Evolutionary conservation across 2,113 vertebrate species (phyloP).

Genomic region (Macrotis lagotis): DNA sequence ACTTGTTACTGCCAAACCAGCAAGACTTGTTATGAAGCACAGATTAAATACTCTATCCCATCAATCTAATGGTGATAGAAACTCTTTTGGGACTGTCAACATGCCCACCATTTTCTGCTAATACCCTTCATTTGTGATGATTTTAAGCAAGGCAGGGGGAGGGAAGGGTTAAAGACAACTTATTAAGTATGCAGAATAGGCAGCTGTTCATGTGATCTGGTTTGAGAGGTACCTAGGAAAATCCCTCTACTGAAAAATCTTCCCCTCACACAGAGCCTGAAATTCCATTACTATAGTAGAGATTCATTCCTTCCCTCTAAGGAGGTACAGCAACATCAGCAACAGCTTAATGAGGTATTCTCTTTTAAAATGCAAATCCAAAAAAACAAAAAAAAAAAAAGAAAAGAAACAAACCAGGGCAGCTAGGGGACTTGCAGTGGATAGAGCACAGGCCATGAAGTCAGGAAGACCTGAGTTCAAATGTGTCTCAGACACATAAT

Average conservation of each 20-base stretch:
- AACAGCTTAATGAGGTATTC: background rate
- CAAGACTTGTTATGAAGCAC: background rate
- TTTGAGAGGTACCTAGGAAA: background rate
- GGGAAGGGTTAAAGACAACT: background rate
- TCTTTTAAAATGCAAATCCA: background rate
- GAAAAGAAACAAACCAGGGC: no score
- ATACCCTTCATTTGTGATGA: background rate
- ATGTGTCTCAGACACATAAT: no score
- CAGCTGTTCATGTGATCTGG: background rate
- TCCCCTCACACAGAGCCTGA: background rate
- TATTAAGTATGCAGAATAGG: background rate
- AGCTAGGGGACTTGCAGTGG: no score
- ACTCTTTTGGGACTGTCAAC: background rate
- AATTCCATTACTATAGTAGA: background rate
- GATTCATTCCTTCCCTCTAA: background rate
- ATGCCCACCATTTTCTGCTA: background rate
- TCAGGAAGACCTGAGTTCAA: no score
- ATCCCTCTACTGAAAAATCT: background rate
- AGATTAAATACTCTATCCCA: background rate
- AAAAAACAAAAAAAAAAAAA: no score
- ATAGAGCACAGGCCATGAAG: no score
- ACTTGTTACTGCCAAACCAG: background rate
- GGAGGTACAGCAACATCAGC: no score
- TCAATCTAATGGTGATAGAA: background rate
- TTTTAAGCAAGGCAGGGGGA: background rate